These are phyloP conservation scores for Botia almorhae DNA, from an alignment of 2,797 vertebrate species.

Conservation along the genomic window DNA sequence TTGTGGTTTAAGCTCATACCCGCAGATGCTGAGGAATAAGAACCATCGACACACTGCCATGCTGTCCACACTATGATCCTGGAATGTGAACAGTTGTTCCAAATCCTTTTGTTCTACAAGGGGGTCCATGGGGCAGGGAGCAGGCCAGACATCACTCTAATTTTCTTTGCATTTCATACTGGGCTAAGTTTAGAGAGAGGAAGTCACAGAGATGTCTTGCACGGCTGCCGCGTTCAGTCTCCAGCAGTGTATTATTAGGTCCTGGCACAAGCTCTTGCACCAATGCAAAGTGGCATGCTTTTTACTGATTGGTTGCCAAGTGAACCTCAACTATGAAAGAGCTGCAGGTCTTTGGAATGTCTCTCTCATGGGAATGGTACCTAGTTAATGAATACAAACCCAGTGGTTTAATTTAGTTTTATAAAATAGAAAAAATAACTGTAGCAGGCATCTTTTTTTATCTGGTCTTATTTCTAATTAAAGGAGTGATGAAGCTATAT, in stretches of 20 bases:
- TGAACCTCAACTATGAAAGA: constrained; percentile 40
- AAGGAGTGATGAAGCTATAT: neutral
- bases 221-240: constrained; percentile 48
- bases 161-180: constrained; percentile 21
- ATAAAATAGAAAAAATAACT: neutral
- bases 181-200: constrained; percentile 60
- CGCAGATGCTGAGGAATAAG: constrained; percentile 57
- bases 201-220: constrained; percentile 51
- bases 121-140: constrained; percentile 64
- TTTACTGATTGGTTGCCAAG: constrained; percentile 47
- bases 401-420: neutral
- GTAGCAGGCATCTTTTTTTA: neutral
- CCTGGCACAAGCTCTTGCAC: constrained; percentile 48
- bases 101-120: constrained; percentile 67
- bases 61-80: constrained; percentile 54
- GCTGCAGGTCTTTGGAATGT: constrained; percentile 40
- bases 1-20: constrained; percentile 18
- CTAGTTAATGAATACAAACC: constrained; percentile 17
- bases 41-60: constrained; percentile 57
- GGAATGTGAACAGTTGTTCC: constrained; percentile 72
- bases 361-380: neutral
- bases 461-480: neutral
- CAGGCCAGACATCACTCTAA: constrained; percentile 52
- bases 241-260: constrained; percentile 67
- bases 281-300: constrained; percentile 59